A percentile compares a stretch with the other conserved stretches of the same genome.
phyloP scores from a whole-genome alignment of 2,113 vertebrate species.

The Triplophysa rosa region DNA sequence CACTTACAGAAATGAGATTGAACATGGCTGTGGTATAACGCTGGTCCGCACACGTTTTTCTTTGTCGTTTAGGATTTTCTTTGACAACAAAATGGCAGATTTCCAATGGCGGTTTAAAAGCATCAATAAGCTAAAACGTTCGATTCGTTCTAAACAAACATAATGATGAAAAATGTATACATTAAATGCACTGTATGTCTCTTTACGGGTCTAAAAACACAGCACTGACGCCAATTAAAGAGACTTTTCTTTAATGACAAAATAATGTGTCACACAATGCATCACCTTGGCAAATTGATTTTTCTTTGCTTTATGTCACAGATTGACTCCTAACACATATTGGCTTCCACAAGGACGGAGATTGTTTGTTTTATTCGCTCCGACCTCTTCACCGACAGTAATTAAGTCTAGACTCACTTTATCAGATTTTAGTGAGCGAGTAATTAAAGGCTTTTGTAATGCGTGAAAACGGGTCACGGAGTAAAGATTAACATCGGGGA shows the following conservation, averaged over 20 bases:
- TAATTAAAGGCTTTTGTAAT: constrained; percentile 52
- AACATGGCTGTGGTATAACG: constrained; percentile 6
- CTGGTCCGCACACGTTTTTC: not conserved
- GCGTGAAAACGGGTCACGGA: constrained; percentile 27
- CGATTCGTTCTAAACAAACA: not conserved
- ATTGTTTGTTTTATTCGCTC: constrained; percentile 37
- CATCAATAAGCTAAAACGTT: not conserved
- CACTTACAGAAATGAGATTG: constrained; percentile 9
- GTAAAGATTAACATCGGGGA: constrained; percentile 37
- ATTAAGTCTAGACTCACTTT: constrained; percentile 45
- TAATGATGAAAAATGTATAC: not conserved
- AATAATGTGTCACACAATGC: not conserved
- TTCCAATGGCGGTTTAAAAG: not conserved
- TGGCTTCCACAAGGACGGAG: not conserved
- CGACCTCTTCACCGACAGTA: constrained; percentile 30
- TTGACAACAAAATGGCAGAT: not conserved
- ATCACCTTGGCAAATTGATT: constrained; percentile 15
- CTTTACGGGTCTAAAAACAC: too few relatives aligned
- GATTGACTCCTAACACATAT: not conserved
- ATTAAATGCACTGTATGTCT: too few relatives aligned
- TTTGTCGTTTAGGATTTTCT: constrained; percentile 5
- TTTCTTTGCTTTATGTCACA: not conserved
- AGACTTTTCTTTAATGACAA: constrained; percentile 25
- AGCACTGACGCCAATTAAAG: not conserved
- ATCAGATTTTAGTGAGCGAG: constrained; percentile 32